These are phyloP conservation scores for Drosophila nigrodunni DNA, from an alignment of 1,140 invertebrate species.

Conservation along the genomic window DNA sequence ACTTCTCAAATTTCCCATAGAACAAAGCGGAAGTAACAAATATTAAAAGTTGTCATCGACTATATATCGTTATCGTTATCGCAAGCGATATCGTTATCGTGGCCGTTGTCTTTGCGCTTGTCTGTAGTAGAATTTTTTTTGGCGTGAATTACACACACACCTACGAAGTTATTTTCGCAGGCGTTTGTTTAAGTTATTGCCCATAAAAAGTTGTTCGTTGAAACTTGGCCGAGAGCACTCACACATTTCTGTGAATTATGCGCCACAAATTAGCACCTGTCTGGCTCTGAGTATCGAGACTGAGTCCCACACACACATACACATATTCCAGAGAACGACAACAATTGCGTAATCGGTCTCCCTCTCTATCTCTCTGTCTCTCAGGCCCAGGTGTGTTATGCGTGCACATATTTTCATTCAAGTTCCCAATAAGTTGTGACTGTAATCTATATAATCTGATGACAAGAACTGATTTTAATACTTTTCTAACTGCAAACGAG, in stretches of 20 bases:
- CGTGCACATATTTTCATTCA: constrained; percentile 4
- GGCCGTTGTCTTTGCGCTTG: not conserved
- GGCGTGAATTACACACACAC: constrained; percentile 5
- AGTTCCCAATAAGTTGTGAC: constrained; percentile 29
- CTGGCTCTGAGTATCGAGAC: constrained; percentile 29
- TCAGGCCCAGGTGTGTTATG: not conserved
- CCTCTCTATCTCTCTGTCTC: not conserved
- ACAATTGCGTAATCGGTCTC: constrained; percentile 36
- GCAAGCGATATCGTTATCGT: constrained; percentile 11
- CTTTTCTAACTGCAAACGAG: too few relatives aligned
- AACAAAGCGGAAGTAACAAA: constrained; percentile 23
- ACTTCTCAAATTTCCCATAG: not conserved
- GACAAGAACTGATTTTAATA: constrained; percentile 5
- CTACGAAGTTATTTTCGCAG: constrained; percentile 6
- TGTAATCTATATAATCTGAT: constrained; percentile 20
- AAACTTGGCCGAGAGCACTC: constrained; percentile 61
- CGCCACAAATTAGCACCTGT: constrained; percentile 75
- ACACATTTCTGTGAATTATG: constrained; percentile 80
- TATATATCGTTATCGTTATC: not conserved
- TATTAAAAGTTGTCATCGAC: not conserved
- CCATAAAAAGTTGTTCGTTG: constrained; percentile 63
- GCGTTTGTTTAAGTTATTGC: constrained; percentile 48
- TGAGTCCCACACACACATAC: constrained; percentile 19
- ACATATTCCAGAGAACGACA: constrained; percentile 30
- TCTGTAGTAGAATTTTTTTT: not conserved